These are phyloP conservation scores for Umimayanthus chanpuru DNA, from an alignment of 92 coral and sea anemone species.

Conservation along the genomic window DNA sequence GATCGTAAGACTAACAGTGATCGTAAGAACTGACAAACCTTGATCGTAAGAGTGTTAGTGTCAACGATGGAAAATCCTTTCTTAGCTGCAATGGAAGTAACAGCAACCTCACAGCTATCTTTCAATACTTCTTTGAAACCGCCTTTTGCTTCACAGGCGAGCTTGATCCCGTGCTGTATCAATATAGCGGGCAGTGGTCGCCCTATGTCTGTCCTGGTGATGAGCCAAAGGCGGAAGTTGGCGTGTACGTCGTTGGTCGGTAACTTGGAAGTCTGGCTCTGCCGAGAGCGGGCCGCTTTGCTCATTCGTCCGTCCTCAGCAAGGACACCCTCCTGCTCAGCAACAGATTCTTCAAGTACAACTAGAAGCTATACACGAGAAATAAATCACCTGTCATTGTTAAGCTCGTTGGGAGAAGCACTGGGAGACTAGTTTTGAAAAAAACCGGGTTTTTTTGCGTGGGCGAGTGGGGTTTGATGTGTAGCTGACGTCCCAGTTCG, in stretches of 20 bases:
- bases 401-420: no score
- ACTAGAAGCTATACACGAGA: not conserved
- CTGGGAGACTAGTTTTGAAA: no score
- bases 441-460: no score
- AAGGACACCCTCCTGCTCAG: not conserved
- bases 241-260: conserved; percentile 61
- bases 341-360: conserved; percentile 7
- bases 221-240: conserved; percentile 84
- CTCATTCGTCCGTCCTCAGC: not conserved
- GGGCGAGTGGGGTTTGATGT: no score
- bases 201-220: conserved; percentile 74
- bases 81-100: conserved; percentile 61
- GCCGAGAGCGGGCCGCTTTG: conserved; percentile 10
- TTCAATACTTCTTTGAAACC: conserved; percentile 58
- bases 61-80: conserved; percentile 52
- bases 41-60: conserved; percentile 40
- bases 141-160: conserved; percentile 86
- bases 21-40: conserved; percentile 45
- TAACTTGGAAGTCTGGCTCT: conserved; percentile 24
- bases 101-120: conserved; percentile 54
- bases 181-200: conserved; percentile 83
- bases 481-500: no score
- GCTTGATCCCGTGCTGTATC: conserved; percentile 87
- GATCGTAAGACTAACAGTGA: not conserved
- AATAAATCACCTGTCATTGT: no score